These are phyloP conservation scores for Pterocles gutturalis DNA, from an alignment of 2,113 vertebrate genomes.

Conservation along the genomic window DNA sequence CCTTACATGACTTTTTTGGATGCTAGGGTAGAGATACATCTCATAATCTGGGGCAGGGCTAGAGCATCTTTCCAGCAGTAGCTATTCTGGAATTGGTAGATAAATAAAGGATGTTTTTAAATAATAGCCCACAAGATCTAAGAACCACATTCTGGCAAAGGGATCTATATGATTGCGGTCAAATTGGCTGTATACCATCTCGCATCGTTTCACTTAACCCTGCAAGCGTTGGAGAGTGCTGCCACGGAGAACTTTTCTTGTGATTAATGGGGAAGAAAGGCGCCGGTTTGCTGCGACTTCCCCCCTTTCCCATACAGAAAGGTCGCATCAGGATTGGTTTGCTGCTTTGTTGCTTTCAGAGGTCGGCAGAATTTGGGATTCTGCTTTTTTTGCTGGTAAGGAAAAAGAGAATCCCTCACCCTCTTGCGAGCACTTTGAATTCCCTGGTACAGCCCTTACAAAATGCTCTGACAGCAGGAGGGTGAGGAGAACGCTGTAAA, in stretches of 20 bases:
- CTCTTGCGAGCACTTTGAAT: conserved; percentile 7
- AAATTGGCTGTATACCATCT: background rate
- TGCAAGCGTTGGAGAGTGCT: background rate
- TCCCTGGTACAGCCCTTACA: background rate
- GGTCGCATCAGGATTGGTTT: background rate
- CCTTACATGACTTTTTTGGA: background rate
- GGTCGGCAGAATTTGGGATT: background rate
- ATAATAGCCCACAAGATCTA: background rate
- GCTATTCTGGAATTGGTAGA: background rate
- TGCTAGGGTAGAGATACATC: background rate
- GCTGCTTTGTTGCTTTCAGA: background rate
- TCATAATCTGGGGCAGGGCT: background rate
- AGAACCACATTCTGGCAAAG: background rate
- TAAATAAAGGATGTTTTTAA: background rate
- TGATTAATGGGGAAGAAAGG: conserved; percentile 12
- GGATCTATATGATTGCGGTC: background rate
- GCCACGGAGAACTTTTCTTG: background rate
- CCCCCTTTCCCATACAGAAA: rapidly evolving
- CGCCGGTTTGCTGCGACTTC: background rate
- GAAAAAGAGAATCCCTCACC: conserved; percentile 26
- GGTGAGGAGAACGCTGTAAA: background rate
- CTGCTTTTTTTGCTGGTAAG: background rate
- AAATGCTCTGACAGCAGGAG: background rate
- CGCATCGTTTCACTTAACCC: background rate
- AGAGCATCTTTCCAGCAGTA: background rate